Evolutionary conservation across 2,113 vertebrate genomes (phyloP).

Genomic region (Antennarius striatus): DNA sequence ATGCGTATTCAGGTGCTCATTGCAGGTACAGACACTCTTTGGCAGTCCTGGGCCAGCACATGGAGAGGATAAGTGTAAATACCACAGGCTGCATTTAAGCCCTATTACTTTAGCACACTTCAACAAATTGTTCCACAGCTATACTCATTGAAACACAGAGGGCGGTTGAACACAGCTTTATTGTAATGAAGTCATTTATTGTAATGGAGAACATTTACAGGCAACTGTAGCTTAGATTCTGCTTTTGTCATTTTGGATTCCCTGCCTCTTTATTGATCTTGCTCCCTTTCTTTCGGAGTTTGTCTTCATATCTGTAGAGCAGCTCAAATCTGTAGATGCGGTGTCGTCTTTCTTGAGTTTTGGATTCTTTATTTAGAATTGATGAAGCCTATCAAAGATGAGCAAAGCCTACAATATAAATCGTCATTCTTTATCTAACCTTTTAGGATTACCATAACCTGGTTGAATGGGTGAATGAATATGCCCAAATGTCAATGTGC

Average conservation of each 20-base stretch:
- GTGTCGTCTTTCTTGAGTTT: conserved; percentile 14
- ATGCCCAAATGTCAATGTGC: too few species aligned
- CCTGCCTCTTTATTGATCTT: background rate
- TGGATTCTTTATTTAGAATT: background rate
- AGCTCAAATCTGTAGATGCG: conserved; percentile 4
- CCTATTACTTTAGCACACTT: conserved; percentile 67
- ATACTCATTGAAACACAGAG: conserved; percentile 65
- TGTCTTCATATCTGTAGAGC: background rate
- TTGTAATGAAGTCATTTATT: conserved; percentile 71
- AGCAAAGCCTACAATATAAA: too few species aligned
- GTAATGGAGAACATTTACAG: conserved; percentile 61
- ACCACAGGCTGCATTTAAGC: conserved; percentile 62
- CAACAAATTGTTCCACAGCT: conserved; percentile 60
- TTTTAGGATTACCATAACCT: too few species aligned
- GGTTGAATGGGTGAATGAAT: background rate
- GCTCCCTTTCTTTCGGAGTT: background rate
- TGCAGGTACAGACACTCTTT: conserved; percentile 45
- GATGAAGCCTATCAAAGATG: too few species aligned
- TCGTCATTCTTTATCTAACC: too few species aligned
- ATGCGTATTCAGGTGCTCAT: conserved; percentile 39
- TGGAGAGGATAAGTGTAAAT: conserved; percentile 69
- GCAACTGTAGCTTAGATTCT: conserved; percentile 44
- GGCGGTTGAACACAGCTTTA: conserved; percentile 69
- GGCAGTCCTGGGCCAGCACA: conserved; percentile 41
- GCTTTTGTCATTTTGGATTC: conserved; percentile 26